Base-by-base conservation (phyloP, 2,888 invertebrate species). In the Lepidocyrtinus sp. region DNA sequence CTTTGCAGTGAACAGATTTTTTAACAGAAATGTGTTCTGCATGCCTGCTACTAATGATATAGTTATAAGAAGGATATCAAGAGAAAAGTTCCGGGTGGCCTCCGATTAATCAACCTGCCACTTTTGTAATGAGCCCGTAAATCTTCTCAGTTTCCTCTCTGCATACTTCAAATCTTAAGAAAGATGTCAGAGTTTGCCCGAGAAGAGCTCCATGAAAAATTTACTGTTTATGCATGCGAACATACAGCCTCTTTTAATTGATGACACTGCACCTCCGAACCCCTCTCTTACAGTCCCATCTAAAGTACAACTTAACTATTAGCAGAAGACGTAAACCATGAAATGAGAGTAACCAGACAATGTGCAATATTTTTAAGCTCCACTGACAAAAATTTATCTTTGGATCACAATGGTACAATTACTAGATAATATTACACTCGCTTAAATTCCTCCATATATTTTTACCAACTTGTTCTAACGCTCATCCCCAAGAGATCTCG, bases 71-170 rank as follows among this genome's bases (percentile, higher is more conserved):
- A 75, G 67, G 71, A 69, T 71, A 75, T 75, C 71, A 80, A 80
- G 74, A n/a, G n/a, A 80, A 80, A 59, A 80, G 80, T 80, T 80
- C 80, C 80, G 80, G 80, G 80, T 80, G 80, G 80, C 75, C 80
- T 80, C 80, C 75, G 80, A 80, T 80, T 80, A 80, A 80, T 80
- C 80, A 80, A 80, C 80, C 80, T 80, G 80, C 80, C 80, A 80
- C 70, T 75, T 75, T 80, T 80, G 75, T 80, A 80, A 80, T 80
- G 80, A 80, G 80, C 71, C 80, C 71, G 71, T 80, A 80, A 80
- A 80, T 80, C 80, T 80, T 80, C 71, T 46, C 67, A 59, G 59
- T n/a, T 59, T 22, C 59, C 59, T 59, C 59, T n/a, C 80, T 70
- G 24, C 62, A 65, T 45, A 55, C 64, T n/a, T 26, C 26, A 46